Conservation (phyloP, 2,113 vertebrate species). For the Syngnathus floridae region DNA sequence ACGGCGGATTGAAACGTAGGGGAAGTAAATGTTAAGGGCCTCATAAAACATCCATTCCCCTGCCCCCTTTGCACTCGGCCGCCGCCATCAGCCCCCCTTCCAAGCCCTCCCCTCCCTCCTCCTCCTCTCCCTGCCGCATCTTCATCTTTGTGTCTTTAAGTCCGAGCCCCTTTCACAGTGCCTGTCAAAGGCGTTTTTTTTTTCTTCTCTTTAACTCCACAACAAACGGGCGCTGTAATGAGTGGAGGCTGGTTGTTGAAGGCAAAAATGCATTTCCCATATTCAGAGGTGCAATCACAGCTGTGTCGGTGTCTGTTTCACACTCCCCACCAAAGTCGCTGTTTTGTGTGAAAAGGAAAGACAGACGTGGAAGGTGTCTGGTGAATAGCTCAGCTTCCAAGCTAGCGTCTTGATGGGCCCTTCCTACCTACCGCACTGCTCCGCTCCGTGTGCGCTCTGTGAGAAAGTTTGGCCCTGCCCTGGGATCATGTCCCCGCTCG, state of each 20-base stretch:
- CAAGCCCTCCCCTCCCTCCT: conserved; percentile 19
- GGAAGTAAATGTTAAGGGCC: conserved; percentile 78
- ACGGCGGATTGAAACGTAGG: conserved; percentile 69
- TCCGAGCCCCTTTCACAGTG: not conserved
- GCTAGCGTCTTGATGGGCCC: too few species aligned
- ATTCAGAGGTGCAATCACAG: not conserved
- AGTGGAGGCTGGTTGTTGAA: not conserved
- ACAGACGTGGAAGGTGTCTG: too few species aligned
- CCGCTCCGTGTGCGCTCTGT: too few species aligned
- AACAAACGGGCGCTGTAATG: too few species aligned
- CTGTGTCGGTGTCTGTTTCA: not conserved
- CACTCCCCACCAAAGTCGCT: not conserved
- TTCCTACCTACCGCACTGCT: too few species aligned
- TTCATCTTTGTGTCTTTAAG: conserved; percentile 23
- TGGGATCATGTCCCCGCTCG: conserved; percentile 23
- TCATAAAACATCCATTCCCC: conserved; percentile 72
- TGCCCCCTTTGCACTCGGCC: conserved; percentile 41
- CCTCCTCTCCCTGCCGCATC: conserved; percentile 7
- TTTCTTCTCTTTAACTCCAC: too few species aligned
- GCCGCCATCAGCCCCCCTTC: conserved; percentile 33
- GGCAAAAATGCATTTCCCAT: not conserved
- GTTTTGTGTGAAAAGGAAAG: too few species aligned
- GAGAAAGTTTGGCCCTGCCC: conserved; percentile 33
- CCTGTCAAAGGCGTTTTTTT: not conserved
- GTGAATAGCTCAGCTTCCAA: too few species aligned